A percentile compares a stretch with the other conserved stretches of the same genome.
Evolutionary conservation across 2,113 vertebrate genomes (phyloP).

Genomic region (Coregonus clupeaformis): DNA sequence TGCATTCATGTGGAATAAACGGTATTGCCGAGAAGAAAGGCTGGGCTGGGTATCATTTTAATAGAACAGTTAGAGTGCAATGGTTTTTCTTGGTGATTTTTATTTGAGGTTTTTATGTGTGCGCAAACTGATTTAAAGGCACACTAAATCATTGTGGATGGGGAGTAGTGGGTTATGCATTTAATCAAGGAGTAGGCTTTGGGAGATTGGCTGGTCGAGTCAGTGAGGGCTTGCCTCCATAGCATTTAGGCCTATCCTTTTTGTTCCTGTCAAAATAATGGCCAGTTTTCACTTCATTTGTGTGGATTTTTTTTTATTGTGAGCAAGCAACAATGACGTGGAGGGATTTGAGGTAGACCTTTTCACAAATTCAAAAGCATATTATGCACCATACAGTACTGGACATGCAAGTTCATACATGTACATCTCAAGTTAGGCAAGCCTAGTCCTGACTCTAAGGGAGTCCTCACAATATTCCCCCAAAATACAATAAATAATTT

Average conservation of each 20-base stretch:
- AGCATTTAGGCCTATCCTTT: constrained; percentile 61
- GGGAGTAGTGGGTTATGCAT: constrained; percentile 85
- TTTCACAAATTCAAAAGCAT: too few relatives aligned
- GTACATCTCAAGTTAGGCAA: neutral
- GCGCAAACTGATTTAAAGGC: constrained; percentile 85
- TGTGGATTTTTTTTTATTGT: constrained; percentile 8
- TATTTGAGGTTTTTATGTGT: constrained; percentile 88
- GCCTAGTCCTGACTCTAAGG: neutral
- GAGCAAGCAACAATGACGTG: too few relatives aligned
- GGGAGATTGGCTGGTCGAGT: constrained; percentile 74
- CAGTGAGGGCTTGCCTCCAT: constrained; percentile 59
- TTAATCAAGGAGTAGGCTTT: constrained; percentile 83
- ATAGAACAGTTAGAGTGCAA: constrained; percentile 86
- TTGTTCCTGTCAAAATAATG: constrained; percentile 64
- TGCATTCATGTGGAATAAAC: constrained; percentile 85
- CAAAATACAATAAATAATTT: neutral
- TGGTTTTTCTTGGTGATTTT: constrained; percentile 87
- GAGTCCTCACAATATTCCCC: neutral
- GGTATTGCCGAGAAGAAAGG: constrained; percentile 83
- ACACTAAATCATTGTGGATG: constrained; percentile 82
- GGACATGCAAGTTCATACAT: neutral
- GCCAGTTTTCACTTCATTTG: constrained; percentile 67
- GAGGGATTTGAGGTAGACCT: too few relatives aligned
- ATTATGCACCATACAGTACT: too few relatives aligned
- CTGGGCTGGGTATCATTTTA: constrained; percentile 83